A percentile compares a stretch with the other conserved stretches of the same genome.
Evolutionary conservation across 2,888 invertebrate genomes (phyloP).

Genomic region (Dryadula phaetusa): DNA sequence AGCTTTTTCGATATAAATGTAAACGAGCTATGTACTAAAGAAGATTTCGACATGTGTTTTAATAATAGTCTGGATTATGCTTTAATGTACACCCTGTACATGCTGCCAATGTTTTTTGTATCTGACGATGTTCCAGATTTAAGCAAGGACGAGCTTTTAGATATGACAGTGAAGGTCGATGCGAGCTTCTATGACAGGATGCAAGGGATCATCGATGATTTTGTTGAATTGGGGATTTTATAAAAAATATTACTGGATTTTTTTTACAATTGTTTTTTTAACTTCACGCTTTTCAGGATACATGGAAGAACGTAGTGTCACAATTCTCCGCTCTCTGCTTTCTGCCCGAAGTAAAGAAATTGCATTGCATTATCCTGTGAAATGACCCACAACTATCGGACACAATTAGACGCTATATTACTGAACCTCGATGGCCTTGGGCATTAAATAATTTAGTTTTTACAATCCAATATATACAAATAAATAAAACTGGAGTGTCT

Average conservation of each 20-base stretch:
- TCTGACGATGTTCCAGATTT: slow-evolving; percentile 52
- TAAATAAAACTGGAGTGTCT: too few relatives aligned
- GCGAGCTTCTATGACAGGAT: slow-evolving; percentile 50
- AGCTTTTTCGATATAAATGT: slow-evolving; percentile 53
- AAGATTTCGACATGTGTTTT: slow-evolving; percentile 55
- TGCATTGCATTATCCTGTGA: too few relatives aligned
- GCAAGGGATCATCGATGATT: slow-evolving; percentile 54
- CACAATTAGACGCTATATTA: too few relatives aligned
- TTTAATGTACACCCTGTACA: slow-evolving; percentile 51
- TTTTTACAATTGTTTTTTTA: too few relatives aligned
- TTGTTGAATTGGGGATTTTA: slow-evolving; percentile 51
- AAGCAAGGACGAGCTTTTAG: slow-evolving; percentile 47
- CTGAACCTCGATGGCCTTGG: too few relatives aligned
- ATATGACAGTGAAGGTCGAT: slow-evolving; percentile 48
- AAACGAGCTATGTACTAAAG: slow-evolving; percentile 50
- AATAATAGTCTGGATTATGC: slow-evolving; percentile 54
- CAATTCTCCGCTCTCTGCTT: too few relatives aligned
- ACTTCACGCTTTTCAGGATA: too few relatives aligned
- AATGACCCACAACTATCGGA: too few relatives aligned
- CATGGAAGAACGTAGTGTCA: too few relatives aligned
- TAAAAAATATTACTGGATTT: slow-evolving; percentile 24
- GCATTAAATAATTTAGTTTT: too few relatives aligned
- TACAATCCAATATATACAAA: too few relatives aligned
- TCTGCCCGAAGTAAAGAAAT: too few relatives aligned
- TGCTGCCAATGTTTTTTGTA: slow-evolving; percentile 52